These are phyloP conservation scores for Miichthys miiuy DNA, from an alignment of 2,797 vertebrate species.

Conservation along the genomic window DNA sequence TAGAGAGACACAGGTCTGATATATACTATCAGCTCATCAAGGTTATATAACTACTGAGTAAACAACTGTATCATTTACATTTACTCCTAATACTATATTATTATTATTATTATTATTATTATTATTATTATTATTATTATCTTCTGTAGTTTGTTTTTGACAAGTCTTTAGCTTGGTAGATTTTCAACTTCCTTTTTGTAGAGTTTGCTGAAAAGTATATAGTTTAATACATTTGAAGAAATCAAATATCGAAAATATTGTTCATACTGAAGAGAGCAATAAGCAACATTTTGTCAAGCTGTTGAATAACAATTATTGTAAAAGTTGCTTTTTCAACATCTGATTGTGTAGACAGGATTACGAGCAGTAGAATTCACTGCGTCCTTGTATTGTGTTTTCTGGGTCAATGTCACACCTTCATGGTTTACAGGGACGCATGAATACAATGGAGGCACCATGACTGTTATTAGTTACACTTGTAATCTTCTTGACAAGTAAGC, in stretches of 20 bases:
- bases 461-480: not conserved
- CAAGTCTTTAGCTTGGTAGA: no score
- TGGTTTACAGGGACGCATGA: not conserved
- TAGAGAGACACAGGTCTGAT: not conserved
- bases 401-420: not conserved
- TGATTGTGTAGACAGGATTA: not conserved
- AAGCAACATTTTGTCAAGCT: not conserved
- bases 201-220: no score
- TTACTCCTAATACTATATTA: no score
- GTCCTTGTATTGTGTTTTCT: not conserved
- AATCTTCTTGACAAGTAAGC: not conserved
- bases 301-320: not conserved
- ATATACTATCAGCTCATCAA: not conserved
- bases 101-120: no score
- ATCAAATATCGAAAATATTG: not conserved
- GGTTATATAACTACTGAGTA: not conserved
- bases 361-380: not conserved
- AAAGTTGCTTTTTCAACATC: not conserved
- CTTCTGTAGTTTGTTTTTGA: no score
- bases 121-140: no score
- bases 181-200: no score
- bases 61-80: not conserved
- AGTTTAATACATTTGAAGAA: no score
- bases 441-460: not conserved
- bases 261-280: not conserved